Base-by-base conservation (phyloP, 2,888 invertebrate species). In the Osmoderma eremita region DNA sequence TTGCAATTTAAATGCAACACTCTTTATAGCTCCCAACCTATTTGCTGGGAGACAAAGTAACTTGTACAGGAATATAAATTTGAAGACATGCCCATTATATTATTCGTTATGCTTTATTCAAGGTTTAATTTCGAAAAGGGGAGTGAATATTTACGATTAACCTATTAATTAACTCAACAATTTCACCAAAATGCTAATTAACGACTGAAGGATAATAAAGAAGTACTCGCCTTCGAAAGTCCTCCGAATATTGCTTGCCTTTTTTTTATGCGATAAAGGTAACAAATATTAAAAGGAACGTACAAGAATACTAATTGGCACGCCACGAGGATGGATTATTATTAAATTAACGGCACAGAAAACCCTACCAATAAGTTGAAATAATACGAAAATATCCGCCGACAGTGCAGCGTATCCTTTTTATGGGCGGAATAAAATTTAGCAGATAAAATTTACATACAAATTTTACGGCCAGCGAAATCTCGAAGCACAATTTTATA, bases 391-490 rank as follows among this genome's bases (percentile, higher is more conserved):
- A 67, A 63, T 63, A 67, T 67, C 63, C 56, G 64, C 38, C 67
- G 50, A 42, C 58, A 41, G 17, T 49, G 50, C 58, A 45, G 38
- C 53, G 42, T 64, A 67, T 62, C 63, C 53, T 53, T 66, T 62
- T 62, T 63, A 48, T 22, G 63, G 38, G n/a, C 12, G 36, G 53
- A 68, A 74, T 77, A 76, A 77, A 77, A 70, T 70, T 68, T 68
- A 65, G 45, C 72, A 67, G 67, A 70, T 72, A 69, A 71, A 73
- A 78, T 78, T 77, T 77, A 74, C 76, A 78, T 77, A 73, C 75
- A 77, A 77, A 78, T 78, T 77, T 78, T 77, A 77, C 71, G 73
- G 73, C 69, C 75, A 76, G 75, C 73, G 71, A 75, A 77, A 76
- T 74, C 75, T 74, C 73, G 69, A 65, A 71, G 74, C 71, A 73